These are phyloP conservation scores for Connochaetes taurinus DNA, from an alignment of 2,113 vertebrate species.

Conservation along the genomic window DNA sequence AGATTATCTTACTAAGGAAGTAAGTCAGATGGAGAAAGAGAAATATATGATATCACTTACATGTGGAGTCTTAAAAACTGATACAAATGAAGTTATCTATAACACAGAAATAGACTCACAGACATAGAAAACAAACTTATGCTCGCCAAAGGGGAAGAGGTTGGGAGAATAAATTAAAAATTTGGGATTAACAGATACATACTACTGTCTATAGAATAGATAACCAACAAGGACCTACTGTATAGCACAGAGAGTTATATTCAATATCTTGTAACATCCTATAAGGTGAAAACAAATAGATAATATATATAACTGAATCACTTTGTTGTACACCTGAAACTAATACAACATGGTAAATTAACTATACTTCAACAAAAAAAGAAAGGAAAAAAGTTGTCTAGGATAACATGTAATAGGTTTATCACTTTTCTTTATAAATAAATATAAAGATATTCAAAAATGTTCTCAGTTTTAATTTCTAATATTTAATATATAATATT, in stretches of 20 bases:
- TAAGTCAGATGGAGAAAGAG: not conserved
- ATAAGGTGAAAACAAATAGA: not conserved
- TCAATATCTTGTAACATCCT: not conserved
- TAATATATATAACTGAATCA: not conserved
- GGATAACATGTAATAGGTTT: not conserved
- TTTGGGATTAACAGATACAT: not conserved
- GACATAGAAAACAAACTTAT: not conserved
- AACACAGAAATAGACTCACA: not conserved
- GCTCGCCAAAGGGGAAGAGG: not conserved
- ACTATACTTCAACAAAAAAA: not conserved
- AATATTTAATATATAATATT: not conserved
- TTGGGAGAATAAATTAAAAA: not conserved
- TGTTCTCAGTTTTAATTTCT: not conserved
- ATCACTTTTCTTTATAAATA: not conserved
- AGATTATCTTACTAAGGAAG: not conserved
- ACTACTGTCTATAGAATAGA: not conserved
- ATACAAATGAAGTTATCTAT: not conserved
- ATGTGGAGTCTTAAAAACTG: not conserved
- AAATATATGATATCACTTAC: not conserved
- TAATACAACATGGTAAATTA: not conserved
- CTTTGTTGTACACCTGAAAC: not conserved
- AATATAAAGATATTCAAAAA: not conserved
- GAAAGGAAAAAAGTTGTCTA: not conserved
- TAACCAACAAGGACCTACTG: not conserved
- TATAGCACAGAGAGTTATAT: not conserved